Evolutionary conservation across 2,113 vertebrate species (phyloP), one percentile per base, ranked within the genome.

Genomic region (Mungos mungo): DNA sequence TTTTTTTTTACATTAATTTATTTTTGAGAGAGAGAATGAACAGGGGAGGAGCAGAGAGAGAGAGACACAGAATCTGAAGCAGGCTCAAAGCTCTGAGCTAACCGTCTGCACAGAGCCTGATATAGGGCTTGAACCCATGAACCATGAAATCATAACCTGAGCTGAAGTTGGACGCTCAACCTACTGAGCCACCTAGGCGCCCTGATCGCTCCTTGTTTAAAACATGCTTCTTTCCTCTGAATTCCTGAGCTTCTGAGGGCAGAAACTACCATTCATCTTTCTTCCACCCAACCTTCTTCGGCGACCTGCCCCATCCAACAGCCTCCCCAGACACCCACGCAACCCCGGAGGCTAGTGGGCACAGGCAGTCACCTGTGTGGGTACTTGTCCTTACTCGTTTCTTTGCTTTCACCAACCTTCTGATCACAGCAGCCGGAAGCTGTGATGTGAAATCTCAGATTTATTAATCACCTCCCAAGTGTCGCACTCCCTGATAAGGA

Each of bases 271-370:
- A 7, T 47, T 54, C n/a, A 27, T 35, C 12, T 52, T 50, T 47
- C 27, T 50, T 63, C 50, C 45, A 41, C 45, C 18, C 29, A 77
- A 27, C 19, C 7, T 5, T 60, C 8, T 27, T 7, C 14, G 3
- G 16, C 15, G n/a, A 1, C 31, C 13, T 16, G 41, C 33, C 54
- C 3, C 3, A 0, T 14, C 66, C 12, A 12, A 41, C 14, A 14
- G 31, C 50, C 8, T 50, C 18, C 3, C 5, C n/a, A 25, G 81
- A 45, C 29, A 65, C 7, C 7, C 1, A 11, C 5, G 15, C 3
- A 47, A 10, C 65, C 27, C 83, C 25, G 8, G 31, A 41, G 66
- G 31, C 47, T 13, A 25, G 38, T 27, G 41, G 25, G 8, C 21
- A 13, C 29, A 69, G 27, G 38, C 8, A 13, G 3, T 76, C 76